These are phyloP conservation scores for Lampropteryx suffumata DNA, from an alignment of 2,888 invertebrate genomes.

Conservation along the genomic window DNA sequence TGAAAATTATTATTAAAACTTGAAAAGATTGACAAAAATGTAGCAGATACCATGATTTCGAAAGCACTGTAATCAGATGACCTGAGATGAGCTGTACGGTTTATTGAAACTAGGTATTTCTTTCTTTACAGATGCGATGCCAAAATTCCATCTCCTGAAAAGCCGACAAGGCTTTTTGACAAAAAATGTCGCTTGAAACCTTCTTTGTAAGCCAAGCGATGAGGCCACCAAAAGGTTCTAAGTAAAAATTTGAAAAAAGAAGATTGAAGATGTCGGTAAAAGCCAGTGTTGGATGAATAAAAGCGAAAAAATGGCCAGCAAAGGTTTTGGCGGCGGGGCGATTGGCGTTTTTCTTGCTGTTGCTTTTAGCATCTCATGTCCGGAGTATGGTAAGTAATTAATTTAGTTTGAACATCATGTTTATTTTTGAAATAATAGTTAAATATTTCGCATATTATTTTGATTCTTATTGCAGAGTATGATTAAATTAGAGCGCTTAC, in stretches of 20 bases:
- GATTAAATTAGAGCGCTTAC: no score
- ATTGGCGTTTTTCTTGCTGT: constrained; percentile 75
- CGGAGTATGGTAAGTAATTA: constrained; percentile 71
- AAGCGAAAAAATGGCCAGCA: constrained; percentile 73
- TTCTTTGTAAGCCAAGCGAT: constrained; percentile 53
- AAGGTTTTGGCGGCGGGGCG: constrained; percentile 69
- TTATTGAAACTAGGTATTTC: no score
- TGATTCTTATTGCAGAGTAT: no score
- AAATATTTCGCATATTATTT: no score
- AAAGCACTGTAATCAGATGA: no score
- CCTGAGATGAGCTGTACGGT: no score
- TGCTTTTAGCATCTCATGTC: constrained; percentile 74
- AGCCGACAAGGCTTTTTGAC: constrained; percentile 35
- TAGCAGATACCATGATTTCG: no score
- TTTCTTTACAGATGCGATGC: constrained; percentile 59
- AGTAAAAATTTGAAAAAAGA: constrained; percentile 61
- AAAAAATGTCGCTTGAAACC: constrained; percentile 56
- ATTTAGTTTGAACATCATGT: background rate
- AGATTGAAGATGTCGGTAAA: constrained; percentile 72
- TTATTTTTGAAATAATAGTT: no score
- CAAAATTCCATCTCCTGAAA: constrained; percentile 29
- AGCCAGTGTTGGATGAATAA: constrained; percentile 73
- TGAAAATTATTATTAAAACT: no score
- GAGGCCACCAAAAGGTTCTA: constrained; percentile 51
- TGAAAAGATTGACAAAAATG: no score